Evolutionary conservation across 2,113 vertebrate genomes (phyloP), one percentile per base, ranked within the genome.

Genomic region (Thunnus thynnus): DNA sequence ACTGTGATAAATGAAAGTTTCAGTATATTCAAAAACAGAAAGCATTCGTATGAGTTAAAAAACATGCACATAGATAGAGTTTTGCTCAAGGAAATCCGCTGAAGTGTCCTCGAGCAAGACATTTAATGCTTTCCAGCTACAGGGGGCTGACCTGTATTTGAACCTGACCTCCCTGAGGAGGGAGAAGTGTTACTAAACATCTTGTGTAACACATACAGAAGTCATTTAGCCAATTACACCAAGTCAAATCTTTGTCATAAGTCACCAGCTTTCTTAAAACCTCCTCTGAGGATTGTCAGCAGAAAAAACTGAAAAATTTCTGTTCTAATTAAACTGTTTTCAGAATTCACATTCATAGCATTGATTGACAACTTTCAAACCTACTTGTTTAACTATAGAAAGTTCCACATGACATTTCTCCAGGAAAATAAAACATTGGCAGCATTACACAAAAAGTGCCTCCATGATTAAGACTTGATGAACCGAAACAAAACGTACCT

Each of bases 401-500:
- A 12, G 2, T 16, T 22, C n/a, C 63, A 75, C 4, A 12, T 82
- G 20, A 3, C 2, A 20, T 46, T 73, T 36, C n/a, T 47, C 2
- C n/a, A 1, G 9, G 2, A 22, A 55, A 30, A 48, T 76, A 50
- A 80, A 88, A 63, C 0, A 0, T 32, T 67, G 55, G 7, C 50
- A 69, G 10, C n/a, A 58, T n/a, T 22, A 46, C 61, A 75, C 8
- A 60, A 75, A 47, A 1, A 27, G 10, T 16, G 3, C 13, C 22
- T 17, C 30, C n/a, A 30, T 4, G 36, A 48, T 74, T 1, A 18
- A 76, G 55, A 68, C 65, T 7, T 3, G 0, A 48, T 16, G 10
- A 64, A 41, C 18, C 25, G 2, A 65, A 60, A 61, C 3, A 6
- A 46, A 0, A 30, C 78, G 0, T 85, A 92, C 89, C 79, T 78